These are phyloP conservation scores for Gymnothorax reevesii DNA, from an alignment of 2,797 vertebrate species.

Conservation along the genomic window DNA sequence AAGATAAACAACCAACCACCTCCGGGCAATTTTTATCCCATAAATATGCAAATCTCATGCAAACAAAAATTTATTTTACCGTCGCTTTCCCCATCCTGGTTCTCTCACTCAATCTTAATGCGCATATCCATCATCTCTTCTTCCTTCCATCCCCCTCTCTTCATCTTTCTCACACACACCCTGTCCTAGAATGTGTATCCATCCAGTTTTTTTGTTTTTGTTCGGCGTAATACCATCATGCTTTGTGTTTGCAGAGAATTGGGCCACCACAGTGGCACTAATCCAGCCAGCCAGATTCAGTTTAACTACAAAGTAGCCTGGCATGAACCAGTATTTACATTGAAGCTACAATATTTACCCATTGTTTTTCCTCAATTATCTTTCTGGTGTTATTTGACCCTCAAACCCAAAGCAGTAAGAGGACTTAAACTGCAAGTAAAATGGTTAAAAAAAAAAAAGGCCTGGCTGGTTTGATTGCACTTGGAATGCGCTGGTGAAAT, in stretches of 20 bases:
- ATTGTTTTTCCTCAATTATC: background rate
- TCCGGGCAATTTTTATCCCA: background rate
- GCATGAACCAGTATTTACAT: background rate
- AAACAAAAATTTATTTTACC: background rate
- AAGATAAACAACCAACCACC: background rate
- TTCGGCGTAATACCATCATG: background rate
- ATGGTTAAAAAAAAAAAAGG: background rate
- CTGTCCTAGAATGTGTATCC: background rate
- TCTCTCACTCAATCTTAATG: background rate
- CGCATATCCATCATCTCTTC: background rate
- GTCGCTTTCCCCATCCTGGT: background rate
- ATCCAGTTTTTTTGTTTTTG: background rate
- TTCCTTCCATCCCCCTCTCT: background rate
- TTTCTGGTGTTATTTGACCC: background rate
- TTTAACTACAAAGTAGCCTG: background rate
- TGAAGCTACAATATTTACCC: background rate
- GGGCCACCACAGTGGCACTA: background rate
- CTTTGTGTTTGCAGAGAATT: background rate
- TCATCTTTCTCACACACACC: background rate
- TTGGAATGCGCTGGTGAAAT: background rate
- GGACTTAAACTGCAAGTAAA: background rate
- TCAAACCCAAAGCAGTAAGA: background rate
- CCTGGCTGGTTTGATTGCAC: background rate
- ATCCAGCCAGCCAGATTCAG: background rate
- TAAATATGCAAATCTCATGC: background rate